Percentiles rank a stretch among this genome's conserved stretches.
phyloP scores from a whole-genome alignment of 2,113 vertebrate genomes.

The Zingel zingel region DNA sequence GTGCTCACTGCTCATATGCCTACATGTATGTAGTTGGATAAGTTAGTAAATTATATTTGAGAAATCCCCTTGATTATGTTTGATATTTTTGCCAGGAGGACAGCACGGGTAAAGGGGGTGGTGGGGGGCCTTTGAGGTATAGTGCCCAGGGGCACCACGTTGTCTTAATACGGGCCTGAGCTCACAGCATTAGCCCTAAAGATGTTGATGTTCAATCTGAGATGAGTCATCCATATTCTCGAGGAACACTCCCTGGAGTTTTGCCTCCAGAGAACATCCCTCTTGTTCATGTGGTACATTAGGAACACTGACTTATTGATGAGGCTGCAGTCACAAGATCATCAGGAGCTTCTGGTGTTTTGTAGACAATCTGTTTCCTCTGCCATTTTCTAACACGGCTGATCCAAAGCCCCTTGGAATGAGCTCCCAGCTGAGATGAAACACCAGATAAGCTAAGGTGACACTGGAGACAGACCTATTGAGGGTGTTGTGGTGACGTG shows the following conservation, averaged over 20 bases:
- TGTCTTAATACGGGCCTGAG: too few species aligned
- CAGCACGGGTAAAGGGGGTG: too few species aligned
- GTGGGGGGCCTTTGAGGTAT: too few species aligned
- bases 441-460: neutral
- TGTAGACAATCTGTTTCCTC: constrained; percentile 27
- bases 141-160: too few species aligned
- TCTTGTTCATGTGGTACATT: constrained; percentile 50
- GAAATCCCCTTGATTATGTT: too few species aligned
- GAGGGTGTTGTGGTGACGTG: neutral
- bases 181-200: constrained; percentile 14
- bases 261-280: constrained; percentile 32
- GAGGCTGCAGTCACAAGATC: constrained; percentile 66
- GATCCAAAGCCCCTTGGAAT: neutral
- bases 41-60: too few species aligned
- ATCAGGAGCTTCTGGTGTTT: constrained; percentile 56
- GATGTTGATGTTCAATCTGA: constrained; percentile 18
- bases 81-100: too few species aligned
- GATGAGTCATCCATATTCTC: constrained; percentile 52
- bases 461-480: neutral
- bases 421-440: neutral
- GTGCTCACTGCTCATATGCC: too few species aligned
- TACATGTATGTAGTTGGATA: too few species aligned
- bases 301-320: constrained; percentile 76
- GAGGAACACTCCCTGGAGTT: constrained; percentile 4
- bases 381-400: neutral